phyloP scores from a whole-genome alignment of 2,888 invertebrate species.

The Andrena bicolor region DNA sequence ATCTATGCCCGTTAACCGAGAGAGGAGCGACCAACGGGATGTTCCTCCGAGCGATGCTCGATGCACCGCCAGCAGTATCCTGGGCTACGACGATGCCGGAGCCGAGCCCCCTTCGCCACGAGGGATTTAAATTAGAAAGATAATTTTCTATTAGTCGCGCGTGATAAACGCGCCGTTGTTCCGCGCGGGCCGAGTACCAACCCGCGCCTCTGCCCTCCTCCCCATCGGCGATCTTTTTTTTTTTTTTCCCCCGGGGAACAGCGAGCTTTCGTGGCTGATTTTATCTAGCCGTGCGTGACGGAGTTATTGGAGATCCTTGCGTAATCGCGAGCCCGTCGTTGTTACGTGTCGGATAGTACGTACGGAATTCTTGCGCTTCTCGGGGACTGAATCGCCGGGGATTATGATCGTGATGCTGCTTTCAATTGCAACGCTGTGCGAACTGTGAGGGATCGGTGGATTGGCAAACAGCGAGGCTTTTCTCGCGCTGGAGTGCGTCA shows the following conservation, averaged over 20 bases:
- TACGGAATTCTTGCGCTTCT: background rate
- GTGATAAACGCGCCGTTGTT: conserved; percentile 73
- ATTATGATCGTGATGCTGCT: conserved; percentile 14
- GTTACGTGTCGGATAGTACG: conserved; percentile 22
- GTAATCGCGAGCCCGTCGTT: conserved; percentile 25
- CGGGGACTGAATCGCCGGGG: conserved; percentile 1
- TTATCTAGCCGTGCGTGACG: conserved; percentile 56
- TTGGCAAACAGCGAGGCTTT: background rate
- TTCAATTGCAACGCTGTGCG: conserved; percentile 1
- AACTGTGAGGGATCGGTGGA: conserved; percentile 1
- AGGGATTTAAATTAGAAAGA: conserved; percentile 73
- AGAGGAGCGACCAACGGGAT: conserved; percentile 75
- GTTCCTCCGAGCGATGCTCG: conserved; percentile 52
- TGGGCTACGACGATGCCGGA: conserved; percentile 1
- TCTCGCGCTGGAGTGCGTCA: background rate
- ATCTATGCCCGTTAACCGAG: conserved; percentile 80
- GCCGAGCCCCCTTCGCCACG: conserved; percentile 23
- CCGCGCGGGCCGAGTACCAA: conserved; percentile 37
- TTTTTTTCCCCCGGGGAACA: conserved; percentile 14
- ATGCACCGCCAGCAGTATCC: conserved; percentile 30
- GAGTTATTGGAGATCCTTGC: conserved; percentile 36
- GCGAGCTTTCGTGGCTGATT: conserved; percentile 46
- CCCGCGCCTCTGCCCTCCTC: conserved; percentile 28
- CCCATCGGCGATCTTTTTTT: background rate
- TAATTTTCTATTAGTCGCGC: conserved; percentile 75